Conservation (phyloP, 2,888 invertebrate genomes). For the Zhuqinia jingwanae region DNA sequence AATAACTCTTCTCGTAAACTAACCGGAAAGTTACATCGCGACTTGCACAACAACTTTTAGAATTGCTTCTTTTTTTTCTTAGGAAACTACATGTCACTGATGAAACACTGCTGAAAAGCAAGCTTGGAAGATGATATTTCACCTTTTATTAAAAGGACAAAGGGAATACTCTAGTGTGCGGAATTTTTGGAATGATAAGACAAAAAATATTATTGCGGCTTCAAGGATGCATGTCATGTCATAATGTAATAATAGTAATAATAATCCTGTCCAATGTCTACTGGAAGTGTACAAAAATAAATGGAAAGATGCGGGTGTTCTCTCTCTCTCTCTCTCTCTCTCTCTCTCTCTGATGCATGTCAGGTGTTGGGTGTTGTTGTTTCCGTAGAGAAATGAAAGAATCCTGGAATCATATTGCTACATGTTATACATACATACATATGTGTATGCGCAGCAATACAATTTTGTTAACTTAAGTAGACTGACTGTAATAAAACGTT, state of each 20-base stretch:
- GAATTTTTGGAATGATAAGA: background rate
- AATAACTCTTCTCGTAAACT: conserved; percentile 13
- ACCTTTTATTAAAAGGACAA: conserved; percentile 1
- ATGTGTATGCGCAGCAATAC: background rate
- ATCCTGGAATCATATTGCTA: background rate
- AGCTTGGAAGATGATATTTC: no score
- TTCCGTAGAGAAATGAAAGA: background rate
- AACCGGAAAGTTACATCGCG: background rate
- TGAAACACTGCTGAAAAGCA: no score
- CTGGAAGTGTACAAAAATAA: background rate
- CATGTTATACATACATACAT: no score
- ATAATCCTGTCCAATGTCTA: background rate
- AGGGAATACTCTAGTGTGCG: background rate
- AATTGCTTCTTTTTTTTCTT: no score
- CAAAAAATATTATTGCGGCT: conserved; percentile 24
- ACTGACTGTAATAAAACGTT: conserved; percentile 15
- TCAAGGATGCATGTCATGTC: conserved; percentile 35
- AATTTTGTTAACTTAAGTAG: background rate
- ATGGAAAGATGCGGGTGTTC: background rate
- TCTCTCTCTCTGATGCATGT: background rate
- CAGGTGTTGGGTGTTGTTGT: background rate
- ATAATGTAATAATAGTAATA: conserved; percentile 18
- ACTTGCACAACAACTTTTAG: conserved; percentile 7
- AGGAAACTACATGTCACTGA: no score
- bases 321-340: background rate